Percentiles rank a stretch among this genome's conserved stretches.
phyloP scores from a whole-genome alignment of 2,888 invertebrate species.

The Mythimna loreyi region DNA sequence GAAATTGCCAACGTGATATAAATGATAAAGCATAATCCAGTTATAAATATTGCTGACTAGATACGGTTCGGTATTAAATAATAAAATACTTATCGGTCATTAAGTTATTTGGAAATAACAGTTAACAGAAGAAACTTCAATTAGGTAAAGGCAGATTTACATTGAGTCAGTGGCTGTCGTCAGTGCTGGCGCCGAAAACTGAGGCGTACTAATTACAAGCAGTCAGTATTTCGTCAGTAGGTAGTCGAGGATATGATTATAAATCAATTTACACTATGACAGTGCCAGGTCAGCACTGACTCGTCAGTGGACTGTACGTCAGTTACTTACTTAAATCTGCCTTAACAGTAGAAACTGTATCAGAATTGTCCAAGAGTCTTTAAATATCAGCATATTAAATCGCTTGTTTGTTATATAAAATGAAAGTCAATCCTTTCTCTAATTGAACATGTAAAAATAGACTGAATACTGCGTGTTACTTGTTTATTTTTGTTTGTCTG shows the following conservation, averaged over 20 bases:
- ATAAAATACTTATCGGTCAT: constrained; percentile 7
- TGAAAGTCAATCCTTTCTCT: constrained; percentile 13
- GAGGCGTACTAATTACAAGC: no score
- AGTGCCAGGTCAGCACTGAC: no score
- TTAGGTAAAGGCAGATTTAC: no score
- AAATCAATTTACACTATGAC: no score
- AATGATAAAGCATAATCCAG: constrained; percentile 22
- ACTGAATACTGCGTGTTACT: constrained; percentile 1
- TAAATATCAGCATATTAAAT: constrained; percentile 2
- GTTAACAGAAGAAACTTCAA: no score
- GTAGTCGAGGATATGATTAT: no score
- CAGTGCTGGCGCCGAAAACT: no score
- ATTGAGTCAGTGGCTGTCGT: no score
- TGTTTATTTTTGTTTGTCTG: constrained; percentile 28
- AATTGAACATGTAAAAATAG: constrained; percentile 20
- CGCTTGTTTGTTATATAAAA: constrained; percentile 12
- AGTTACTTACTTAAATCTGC: no score
- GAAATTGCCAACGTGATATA: background rate
- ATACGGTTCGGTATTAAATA: constrained; percentile 16
- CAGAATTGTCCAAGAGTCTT: background rate
- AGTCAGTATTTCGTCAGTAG: no score
- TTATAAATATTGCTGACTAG: constrained; percentile 10
- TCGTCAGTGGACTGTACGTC: no score
- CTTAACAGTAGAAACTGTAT: background rate
- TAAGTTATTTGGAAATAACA: background rate